A percentile compares a stretch with the other conserved stretches of the same genome.
Conservation (phyloP, 2,797 vertebrate genomes). For the Liparis tanakae region DNA sequence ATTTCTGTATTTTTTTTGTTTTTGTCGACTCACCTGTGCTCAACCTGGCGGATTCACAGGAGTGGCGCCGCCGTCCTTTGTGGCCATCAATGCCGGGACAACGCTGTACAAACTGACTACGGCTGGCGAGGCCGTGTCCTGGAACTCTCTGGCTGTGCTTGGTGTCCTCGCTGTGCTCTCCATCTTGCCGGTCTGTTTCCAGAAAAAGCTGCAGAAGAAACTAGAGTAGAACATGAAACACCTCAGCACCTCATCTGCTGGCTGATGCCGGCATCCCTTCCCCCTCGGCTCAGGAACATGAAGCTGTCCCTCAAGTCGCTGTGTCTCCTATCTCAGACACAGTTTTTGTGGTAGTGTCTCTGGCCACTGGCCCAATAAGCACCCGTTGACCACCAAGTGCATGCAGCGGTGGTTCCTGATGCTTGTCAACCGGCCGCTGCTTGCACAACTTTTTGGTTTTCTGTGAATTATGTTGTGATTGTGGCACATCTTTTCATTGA, state of each 20-base stretch:
- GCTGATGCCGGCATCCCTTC: conserved; percentile 43
- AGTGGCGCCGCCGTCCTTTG: conserved; percentile 97
- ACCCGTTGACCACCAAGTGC: conserved; percentile 52
- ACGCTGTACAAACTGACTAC: conserved; percentile 98
- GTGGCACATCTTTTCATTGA: conserved; percentile 63
- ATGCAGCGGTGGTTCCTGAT: conserved; percentile 57
- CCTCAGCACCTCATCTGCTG: conserved; percentile 62
- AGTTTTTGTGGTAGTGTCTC: conserved; percentile 28
- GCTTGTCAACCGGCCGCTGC: conserved; percentile 52
- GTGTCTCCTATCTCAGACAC: conserved; percentile 39
- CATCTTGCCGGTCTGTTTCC: conserved; percentile 94
- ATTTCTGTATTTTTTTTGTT: neutral
- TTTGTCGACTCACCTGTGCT: conserved; percentile 29
- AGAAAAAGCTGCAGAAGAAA: conserved; percentile 96
- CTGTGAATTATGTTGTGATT: conserved; percentile 43
- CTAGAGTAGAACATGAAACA: conserved; percentile 83
- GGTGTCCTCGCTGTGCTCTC: conserved; percentile 93
- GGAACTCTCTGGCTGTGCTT: conserved; percentile 95
- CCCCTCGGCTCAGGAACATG: conserved; percentile 69
- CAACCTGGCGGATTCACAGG: conserved; percentile 77
- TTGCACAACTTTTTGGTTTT: conserved; percentile 48
- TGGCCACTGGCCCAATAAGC: conserved; percentile 22
- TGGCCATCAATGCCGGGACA: conserved; percentile 98
- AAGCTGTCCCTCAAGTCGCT: conserved; percentile 56
- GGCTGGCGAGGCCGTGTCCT: conserved; percentile 97